Conservation (phyloP, 2,888 invertebrate genomes). For the Drosophila trichaetosa region DNA sequence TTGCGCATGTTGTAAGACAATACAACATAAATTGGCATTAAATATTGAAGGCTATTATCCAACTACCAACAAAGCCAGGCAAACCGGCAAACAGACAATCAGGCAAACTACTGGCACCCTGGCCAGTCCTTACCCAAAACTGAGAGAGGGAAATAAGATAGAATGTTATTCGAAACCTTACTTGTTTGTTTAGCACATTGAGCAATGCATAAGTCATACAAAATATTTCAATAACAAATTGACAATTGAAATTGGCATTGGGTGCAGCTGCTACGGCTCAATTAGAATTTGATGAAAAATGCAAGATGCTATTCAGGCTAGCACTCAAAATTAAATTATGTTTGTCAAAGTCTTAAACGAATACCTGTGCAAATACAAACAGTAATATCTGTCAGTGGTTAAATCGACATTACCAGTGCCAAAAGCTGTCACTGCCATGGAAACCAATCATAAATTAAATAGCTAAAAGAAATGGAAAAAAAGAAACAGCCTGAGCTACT, state of each 20-base stretch:
- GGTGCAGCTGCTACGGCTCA: conserved; percentile 39
- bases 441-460: conserved; percentile 60
- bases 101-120: neutral
- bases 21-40: conserved; percentile 79
- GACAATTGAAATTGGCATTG: conserved; percentile 61
- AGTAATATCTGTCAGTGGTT: conserved; percentile 13
- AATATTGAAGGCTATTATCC: conserved; percentile 72
- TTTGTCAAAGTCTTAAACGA: conserved; percentile 5
- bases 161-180: conserved; percentile 7
- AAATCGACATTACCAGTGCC: conserved; percentile 15
- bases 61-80: conserved; percentile 47
- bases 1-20: conserved; percentile 47
- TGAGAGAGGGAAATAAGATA: neutral
- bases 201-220: conserved; percentile 65
- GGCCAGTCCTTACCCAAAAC: conserved; percentile 2
- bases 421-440: conserved; percentile 32
- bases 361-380: conserved; percentile 13
- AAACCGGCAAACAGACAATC: conserved; percentile 15
- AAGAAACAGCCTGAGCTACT: conserved; percentile 35
- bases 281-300: conserved; percentile 62
- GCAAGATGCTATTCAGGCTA: conserved; percentile 16
- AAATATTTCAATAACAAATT: conserved; percentile 75
- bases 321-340: conserved; percentile 52
- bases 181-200: conserved; percentile 53
- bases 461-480: conserved; percentile 43